A percentile compares a stretch with the other conserved stretches of the same genome.
Conservation (phyloP, 2,888 invertebrate genomes). For the Argyresthia goedartella region DNA sequence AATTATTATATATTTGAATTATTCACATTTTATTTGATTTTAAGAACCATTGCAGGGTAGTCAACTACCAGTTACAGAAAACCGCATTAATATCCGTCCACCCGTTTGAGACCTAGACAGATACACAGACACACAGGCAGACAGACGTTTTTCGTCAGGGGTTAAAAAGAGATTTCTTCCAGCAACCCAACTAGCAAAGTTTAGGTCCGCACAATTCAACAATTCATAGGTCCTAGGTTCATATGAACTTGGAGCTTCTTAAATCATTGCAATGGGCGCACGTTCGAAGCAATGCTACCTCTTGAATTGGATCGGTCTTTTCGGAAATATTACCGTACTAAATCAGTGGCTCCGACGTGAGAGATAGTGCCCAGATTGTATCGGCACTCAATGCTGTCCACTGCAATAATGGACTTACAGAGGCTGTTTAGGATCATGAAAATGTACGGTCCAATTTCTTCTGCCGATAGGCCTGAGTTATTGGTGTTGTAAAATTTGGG, state of each 20-base stretch:
- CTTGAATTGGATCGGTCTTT: constrained; percentile 22
- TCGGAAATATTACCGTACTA: constrained; percentile 41
- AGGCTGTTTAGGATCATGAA: constrained; percentile 43
- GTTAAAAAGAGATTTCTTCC: too few species aligned
- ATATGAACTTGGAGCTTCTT: constrained; percentile 11
- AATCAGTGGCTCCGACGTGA: constrained; percentile 34
- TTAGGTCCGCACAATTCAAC: too few species aligned
- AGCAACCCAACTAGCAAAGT: too few species aligned
- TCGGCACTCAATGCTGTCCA: constrained; percentile 32
- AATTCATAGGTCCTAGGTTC: too few species aligned
- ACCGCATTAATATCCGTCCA: too few species aligned
- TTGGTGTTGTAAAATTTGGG: constrained; percentile 29
- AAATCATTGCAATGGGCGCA: constrained; percentile 33
- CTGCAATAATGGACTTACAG: constrained; percentile 44
- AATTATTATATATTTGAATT: too few species aligned
- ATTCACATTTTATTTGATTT: too few species aligned
- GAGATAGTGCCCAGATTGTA: constrained; percentile 35
- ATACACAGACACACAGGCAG: too few species aligned
- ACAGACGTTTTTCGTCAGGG: too few species aligned
- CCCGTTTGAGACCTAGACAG: too few species aligned
- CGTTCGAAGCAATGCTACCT: constrained; percentile 18
- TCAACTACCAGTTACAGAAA: too few species aligned
- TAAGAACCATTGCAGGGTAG: too few species aligned
- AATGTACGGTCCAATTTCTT: constrained; percentile 32
- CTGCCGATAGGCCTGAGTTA: constrained; percentile 33